Evolutionary conservation across 1,140 invertebrate species (phyloP).

Genomic region (Eriosoma lanigerum): DNA sequence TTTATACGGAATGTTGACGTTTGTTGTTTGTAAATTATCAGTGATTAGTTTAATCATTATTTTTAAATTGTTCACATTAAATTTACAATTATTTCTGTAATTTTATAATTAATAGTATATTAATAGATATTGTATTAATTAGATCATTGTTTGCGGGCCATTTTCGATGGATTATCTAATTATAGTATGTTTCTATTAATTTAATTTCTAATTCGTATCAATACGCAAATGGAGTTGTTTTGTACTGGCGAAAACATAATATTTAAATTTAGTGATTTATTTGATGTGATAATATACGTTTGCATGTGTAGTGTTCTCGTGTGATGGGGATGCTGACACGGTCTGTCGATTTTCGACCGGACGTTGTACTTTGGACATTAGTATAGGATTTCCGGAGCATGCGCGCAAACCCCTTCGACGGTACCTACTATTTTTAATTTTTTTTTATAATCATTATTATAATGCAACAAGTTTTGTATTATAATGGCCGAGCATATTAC

Average conservation of each 20-base stretch:
- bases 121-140: too few relatives aligned
- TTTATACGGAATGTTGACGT: too few relatives aligned
- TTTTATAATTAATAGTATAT: too few relatives aligned
- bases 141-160: too few relatives aligned
- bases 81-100: too few relatives aligned
- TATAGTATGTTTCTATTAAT: too few relatives aligned
- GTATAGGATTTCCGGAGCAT: conserved; percentile 50
- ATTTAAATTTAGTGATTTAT: conserved; percentile 48
- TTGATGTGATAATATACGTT: conserved; percentile 1
- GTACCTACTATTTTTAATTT: neutral
- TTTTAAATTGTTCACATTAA: too few relatives aligned
- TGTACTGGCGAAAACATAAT: neutral
- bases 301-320: neutral
- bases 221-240: too few relatives aligned
- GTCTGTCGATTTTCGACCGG: conserved; percentile 40
- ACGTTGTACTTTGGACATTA: conserved; percentile 50
- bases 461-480: conserved; percentile 39
- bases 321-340: conserved; percentile 48
- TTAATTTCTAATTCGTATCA: too few relatives aligned
- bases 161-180: too few relatives aligned
- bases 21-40: too few relatives aligned
- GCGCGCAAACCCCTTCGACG: conserved; percentile 39
- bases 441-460: neutral
- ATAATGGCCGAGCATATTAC: conserved; percentile 13
- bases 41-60: too few relatives aligned